phyloP scores from a whole-genome alignment of 2,797 vertebrate species.

The Enteromius paludinosus region DNA sequence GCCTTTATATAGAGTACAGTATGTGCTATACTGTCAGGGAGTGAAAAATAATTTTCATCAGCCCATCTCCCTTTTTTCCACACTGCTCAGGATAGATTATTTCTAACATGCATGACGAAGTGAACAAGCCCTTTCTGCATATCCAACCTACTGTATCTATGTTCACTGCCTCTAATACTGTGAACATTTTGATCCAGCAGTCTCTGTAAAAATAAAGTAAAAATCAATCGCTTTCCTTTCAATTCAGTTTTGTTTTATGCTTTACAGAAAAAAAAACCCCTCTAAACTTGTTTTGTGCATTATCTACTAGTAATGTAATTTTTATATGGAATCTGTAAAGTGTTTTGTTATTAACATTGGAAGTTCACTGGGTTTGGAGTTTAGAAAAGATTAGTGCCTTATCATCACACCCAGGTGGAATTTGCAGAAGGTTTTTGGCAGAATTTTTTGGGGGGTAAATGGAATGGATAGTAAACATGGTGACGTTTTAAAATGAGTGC shows the following conservation, averaged over 20 bases:
- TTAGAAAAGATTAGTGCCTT: conserved; percentile 1
- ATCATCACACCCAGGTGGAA: background rate
- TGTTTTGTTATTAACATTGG: background rate
- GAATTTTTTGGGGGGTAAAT: background rate
- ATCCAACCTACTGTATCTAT: background rate
- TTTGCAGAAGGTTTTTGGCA: background rate
- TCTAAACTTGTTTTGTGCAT: background rate
- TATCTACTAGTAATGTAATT: background rate
- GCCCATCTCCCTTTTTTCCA: background rate
- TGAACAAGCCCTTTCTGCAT: background rate
- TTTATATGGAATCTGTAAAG: background rate
- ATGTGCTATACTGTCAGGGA: background rate
- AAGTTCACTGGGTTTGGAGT: background rate
- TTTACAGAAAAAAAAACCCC: background rate
- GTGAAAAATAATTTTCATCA: background rate
- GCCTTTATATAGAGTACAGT: background rate
- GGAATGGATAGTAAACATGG: background rate
- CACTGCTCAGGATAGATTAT: background rate
- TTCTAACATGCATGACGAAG: background rate
- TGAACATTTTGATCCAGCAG: conserved; percentile 11
- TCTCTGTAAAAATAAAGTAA: conserved; percentile 2
- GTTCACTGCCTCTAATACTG: background rate
- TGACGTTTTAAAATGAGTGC: background rate
- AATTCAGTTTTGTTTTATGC: conserved; percentile 36
- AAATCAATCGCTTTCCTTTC: conserved; percentile 48